Percentiles rank a stretch among this genome's conserved stretches.
These are phyloP conservation scores for Argyrosomus regius DNA, from an alignment of 2,797 vertebrate genomes.

Conservation along the genomic window DNA sequence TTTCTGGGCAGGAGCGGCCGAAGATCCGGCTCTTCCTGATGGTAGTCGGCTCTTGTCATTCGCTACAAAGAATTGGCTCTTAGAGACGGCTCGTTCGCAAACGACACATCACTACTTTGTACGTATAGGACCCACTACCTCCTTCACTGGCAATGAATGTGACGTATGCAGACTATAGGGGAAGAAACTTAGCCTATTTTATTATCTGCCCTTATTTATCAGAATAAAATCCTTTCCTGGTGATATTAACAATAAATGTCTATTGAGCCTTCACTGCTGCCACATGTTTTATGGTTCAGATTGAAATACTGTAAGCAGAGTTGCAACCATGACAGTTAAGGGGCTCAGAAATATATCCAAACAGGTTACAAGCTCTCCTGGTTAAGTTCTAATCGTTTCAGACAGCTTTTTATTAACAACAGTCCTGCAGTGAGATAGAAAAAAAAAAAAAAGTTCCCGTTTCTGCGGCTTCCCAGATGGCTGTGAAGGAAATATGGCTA, in stretches of 20 bases:
- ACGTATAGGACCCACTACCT: neutral
- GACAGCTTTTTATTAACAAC: slow-evolving; percentile 63
- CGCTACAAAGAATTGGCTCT: no score
- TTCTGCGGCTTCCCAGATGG: slow-evolving; percentile 24
- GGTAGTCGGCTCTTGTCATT: no score
- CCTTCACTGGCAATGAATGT: neutral
- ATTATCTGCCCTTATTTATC: slow-evolving; percentile 51
- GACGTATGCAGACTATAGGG: neutral
- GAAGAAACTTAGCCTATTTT: slow-evolving; percentile 31
- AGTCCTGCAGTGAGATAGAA: slow-evolving; percentile 24
- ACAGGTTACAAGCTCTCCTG: slow-evolving; percentile 60
- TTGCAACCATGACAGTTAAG: slow-evolving; percentile 64
- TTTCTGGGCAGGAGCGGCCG: no score
- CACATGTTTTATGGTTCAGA: slow-evolving; percentile 64
- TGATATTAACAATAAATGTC: slow-evolving; percentile 64
- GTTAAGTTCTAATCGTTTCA: slow-evolving; percentile 60
- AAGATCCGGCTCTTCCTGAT: no score
- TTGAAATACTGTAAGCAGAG: slow-evolving; percentile 60
- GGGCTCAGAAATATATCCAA: slow-evolving; percentile 59
- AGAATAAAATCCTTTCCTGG: slow-evolving; percentile 46
- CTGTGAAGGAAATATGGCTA: slow-evolving; percentile 42
- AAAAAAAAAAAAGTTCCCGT: slow-evolving; percentile 21
- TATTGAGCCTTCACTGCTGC: slow-evolving; percentile 44
- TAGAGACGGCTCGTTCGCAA: no score
- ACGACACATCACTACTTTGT: no score